Percentiles rank a stretch among this genome's conserved stretches.
phyloP scores from a whole-genome alignment of 2,113 vertebrate species.

The Engraulis encrasicolus region DNA sequence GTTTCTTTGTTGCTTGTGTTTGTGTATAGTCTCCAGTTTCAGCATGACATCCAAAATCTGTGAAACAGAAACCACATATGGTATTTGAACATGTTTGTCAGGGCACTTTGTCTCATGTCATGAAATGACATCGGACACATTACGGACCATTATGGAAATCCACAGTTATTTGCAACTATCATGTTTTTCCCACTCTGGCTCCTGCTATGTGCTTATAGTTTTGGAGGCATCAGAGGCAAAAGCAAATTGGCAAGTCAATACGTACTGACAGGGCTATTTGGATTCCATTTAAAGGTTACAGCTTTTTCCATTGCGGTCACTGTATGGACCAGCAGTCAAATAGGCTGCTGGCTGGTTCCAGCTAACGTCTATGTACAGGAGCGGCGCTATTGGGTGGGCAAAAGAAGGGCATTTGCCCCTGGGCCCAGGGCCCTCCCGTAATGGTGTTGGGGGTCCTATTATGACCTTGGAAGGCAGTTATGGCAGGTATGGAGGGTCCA shows the following conservation, averaged over 20 bases:
- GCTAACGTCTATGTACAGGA: no score
- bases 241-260: neutral
- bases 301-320: neutral
- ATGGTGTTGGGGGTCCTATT: no score
- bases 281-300: neutral
- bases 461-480: no score
- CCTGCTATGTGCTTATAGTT: neutral
- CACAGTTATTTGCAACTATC: neutral
- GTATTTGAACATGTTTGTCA: constrained; percentile 2
- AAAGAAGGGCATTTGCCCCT: no score
- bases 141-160: neutral
- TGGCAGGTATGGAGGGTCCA: no score
- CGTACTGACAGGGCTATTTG: neutral
- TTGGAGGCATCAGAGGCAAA: neutral
- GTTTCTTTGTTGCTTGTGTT: neutral
- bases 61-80: neutral
- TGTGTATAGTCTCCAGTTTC: neutral
- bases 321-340: neutral
- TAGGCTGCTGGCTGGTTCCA: neutral
- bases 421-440: no score
- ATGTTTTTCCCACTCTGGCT: neutral
- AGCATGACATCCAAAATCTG: neutral
- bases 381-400: no score
- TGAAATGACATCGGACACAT: constrained; percentile 12
- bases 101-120: neutral